Percentiles rank a stretch among this genome's conserved stretches.
Evolutionary conservation across 1,140 invertebrate genomes (phyloP).

Genomic region (Drosophila tsacasi): DNA sequence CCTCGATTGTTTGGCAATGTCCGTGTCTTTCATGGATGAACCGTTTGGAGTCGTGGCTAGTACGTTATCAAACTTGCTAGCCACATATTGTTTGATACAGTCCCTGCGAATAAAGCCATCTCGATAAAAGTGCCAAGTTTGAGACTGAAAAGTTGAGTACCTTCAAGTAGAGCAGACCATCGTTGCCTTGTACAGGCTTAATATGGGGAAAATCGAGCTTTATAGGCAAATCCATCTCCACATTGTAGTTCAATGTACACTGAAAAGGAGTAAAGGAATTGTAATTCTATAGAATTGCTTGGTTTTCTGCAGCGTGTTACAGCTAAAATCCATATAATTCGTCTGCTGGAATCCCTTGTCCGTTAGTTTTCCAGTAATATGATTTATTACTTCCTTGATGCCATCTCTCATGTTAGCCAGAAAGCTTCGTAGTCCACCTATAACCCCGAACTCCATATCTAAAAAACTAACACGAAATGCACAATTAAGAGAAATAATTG

Average conservation of each 20-base stretch:
- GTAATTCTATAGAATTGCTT: not conserved
- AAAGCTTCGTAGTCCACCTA: not conserved
- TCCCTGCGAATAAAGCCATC: not conserved
- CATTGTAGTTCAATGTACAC: not conserved
- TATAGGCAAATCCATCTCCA: not conserved
- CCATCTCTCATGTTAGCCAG: not conserved
- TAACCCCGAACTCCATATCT: not conserved
- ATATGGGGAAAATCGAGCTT: not conserved
- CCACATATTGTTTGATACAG: not conserved
- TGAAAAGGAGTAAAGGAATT: not conserved
- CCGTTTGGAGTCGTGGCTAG: not conserved
- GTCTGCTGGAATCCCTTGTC: not conserved
- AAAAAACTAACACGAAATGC: not conserved
- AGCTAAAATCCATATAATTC: too few species aligned
- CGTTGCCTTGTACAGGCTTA: not conserved
- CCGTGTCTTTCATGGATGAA: not conserved
- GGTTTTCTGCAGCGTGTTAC: not conserved
- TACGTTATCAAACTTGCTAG: not conserved
- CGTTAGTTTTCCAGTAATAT: not conserved
- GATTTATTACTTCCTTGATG: accelerated
- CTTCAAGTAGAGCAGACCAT: not conserved
- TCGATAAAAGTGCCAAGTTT: not conserved
- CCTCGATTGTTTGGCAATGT: not conserved
- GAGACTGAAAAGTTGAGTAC: not conserved
- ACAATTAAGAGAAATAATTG: not conserved